phyloP scores from a whole-genome alignment of 2,797 vertebrate genomes.

The Lepilemur septentrionalis region DNA sequence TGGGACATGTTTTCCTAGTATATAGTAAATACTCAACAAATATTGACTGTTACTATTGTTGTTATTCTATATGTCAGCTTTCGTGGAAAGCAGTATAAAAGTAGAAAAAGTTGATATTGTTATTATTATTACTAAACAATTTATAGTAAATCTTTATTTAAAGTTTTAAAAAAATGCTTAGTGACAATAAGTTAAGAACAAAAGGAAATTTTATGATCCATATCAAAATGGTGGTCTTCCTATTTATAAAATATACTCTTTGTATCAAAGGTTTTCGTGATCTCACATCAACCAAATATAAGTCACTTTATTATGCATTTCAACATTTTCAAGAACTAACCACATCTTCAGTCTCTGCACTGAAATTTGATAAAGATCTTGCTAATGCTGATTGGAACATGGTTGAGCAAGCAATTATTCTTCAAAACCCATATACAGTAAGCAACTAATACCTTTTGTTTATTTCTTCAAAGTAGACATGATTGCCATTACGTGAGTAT shows the following conservation, averaged over 20 bases:
- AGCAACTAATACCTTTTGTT: slow-evolving; percentile 31
- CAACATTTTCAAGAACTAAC: slow-evolving; percentile 75
- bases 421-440: slow-evolving; percentile 77
- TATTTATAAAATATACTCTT: slow-evolving; percentile 34
- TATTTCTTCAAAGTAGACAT: background rate
- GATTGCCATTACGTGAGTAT: background rate
- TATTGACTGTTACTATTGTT: background rate
- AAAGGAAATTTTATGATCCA: background rate
- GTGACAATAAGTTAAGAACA: background rate
- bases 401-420: slow-evolving; percentile 68
- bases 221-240: background rate
- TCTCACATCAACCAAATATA: slow-evolving; percentile 72
- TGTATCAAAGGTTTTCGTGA: slow-evolving; percentile 71
- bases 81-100: background rate
- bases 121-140: background rate
- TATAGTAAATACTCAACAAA: background rate
- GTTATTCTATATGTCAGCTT: background rate
- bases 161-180: background rate
- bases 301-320: slow-evolving; percentile 73
- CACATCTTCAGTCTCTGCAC: slow-evolving; percentile 59
- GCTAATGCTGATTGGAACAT: slow-evolving; percentile 77
- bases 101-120: background rate
- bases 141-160: slow-evolving; percentile 5
- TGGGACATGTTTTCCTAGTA: background rate
- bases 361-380: slow-evolving; percentile 80